A percentile compares a stretch with the other conserved stretches of the same genome.
Evolutionary conservation across 2,888 invertebrate species (phyloP).

Genomic region (Osmoderma eremita): DNA sequence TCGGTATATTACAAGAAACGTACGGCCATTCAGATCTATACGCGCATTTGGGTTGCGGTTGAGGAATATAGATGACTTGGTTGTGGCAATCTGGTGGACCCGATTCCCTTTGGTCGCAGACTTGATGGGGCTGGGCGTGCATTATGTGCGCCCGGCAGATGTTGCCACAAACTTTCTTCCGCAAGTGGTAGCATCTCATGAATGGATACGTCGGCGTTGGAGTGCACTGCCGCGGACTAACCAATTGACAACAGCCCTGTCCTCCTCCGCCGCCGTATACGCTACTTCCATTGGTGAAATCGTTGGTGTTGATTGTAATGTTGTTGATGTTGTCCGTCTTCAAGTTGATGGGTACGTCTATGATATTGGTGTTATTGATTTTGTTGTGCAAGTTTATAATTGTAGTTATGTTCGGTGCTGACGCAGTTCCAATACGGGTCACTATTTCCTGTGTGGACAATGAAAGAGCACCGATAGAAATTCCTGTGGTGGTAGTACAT

Average conservation of each 20-base stretch:
- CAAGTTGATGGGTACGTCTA: constrained; percentile 61
- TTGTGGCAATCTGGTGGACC: constrained; percentile 53
- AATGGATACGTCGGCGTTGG: constrained; percentile 53
- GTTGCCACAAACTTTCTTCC: constrained; percentile 57
- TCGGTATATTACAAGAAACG: constrained; percentile 54
- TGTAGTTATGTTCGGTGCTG: constrained; percentile 34
- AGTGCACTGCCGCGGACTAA: constrained; percentile 60
- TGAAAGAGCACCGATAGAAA: too few species aligned
- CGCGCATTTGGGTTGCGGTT: constrained; percentile 59
- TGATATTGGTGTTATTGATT: constrained; percentile 40
- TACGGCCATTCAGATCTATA: constrained; percentile 61
- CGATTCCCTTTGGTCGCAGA: constrained; percentile 48
- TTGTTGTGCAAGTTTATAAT: constrained; percentile 36
- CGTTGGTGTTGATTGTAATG: constrained; percentile 51
- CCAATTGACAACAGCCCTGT: constrained; percentile 59
- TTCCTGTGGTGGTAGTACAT: too few species aligned
- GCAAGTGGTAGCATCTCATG: constrained; percentile 58
- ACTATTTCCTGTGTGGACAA: constrained; percentile 7
- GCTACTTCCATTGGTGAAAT: constrained; percentile 8
- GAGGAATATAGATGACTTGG: constrained; percentile 57
- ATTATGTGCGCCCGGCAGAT: constrained; percentile 58
- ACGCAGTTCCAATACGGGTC: background rate
- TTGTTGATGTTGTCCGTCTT: constrained; percentile 62
- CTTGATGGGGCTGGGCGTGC: constrained; percentile 58
- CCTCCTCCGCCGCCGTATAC: background rate